A percentile compares a stretch with the other conserved stretches of the same genome.
phyloP scores from a whole-genome alignment of 2,113 vertebrate species.

The Sisor rabdophorus region DNA sequence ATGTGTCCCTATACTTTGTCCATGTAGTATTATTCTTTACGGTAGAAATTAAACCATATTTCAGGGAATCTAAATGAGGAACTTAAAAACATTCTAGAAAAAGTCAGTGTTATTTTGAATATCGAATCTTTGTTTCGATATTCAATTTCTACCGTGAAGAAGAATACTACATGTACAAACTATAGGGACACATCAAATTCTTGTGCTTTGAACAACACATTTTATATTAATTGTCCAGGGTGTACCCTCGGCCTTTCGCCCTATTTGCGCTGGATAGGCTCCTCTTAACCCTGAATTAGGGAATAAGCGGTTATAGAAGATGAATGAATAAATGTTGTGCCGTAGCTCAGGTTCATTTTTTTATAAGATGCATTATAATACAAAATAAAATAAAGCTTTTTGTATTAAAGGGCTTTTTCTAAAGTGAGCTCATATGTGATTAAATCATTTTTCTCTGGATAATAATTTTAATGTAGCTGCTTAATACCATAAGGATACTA shows the following conservation, averaged over 20 bases:
- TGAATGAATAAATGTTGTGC: too few relatives aligned
- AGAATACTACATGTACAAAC: not conserved
- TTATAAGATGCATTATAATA: not conserved
- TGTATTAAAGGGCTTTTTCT: not conserved
- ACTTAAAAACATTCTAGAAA: not conserved
- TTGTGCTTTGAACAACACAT: too few relatives aligned
- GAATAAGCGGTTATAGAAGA: too few relatives aligned
- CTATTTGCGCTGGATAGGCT: too few relatives aligned
- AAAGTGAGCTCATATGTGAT: not conserved
- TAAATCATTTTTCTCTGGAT: conserved; percentile 14
- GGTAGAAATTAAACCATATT: not conserved
- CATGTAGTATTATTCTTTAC: too few relatives aligned
- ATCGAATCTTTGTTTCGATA: not conserved
- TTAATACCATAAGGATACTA: conserved; percentile 5
- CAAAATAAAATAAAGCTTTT: not conserved
- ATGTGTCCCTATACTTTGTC: not conserved
- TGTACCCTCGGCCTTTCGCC: too few relatives aligned
- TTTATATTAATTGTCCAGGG: too few relatives aligned
- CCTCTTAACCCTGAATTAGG: too few relatives aligned
- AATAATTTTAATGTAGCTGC: not conserved
- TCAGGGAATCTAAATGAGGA: not conserved
- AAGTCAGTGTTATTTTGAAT: not conserved
- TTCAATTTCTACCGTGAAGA: too few relatives aligned
- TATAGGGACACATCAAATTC: too few relatives aligned
- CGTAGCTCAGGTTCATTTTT: not conserved